These are phyloP conservation scores for Cabera pusaria DNA, from an alignment of 2,888 invertebrate genomes.

Conservation along the genomic window DNA sequence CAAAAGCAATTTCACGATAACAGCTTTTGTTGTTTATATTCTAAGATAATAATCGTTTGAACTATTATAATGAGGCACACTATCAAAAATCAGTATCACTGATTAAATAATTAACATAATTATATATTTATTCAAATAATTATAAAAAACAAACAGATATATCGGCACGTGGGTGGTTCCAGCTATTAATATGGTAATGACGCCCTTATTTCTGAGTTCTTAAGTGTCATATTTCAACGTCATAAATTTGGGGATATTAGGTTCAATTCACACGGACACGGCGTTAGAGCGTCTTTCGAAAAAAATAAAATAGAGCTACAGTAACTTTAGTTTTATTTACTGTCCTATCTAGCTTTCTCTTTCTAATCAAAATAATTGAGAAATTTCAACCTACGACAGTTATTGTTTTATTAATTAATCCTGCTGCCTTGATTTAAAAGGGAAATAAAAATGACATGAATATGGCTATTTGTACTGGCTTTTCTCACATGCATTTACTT, in stretches of 20 bases:
- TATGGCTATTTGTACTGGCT: no score
- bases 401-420: no score
- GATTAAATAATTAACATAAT: constrained; percentile 55
- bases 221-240: constrained; percentile 46
- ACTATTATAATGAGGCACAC: constrained; percentile 21
- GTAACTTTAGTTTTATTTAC: no score
- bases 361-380: no score
- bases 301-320: no score
- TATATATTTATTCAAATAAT: constrained; percentile 67
- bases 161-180: constrained; percentile 51
- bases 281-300: no score
- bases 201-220: constrained; percentile 39
- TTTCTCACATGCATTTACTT: no score
- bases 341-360: no score
- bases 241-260: constrained; percentile 25
- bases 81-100: constrained; percentile 29
- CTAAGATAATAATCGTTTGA: constrained; percentile 8
- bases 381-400: no score
- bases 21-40: constrained; percentile 19
- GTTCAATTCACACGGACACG: no score
- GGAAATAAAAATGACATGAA: no score
- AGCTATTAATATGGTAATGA: constrained; percentile 41
- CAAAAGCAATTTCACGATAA: constrained; percentile 17
- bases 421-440: no score
- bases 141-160: constrained; percentile 47